Conservation (phyloP, 2,888 invertebrate genomes). For the Falcaria lacertinaria region DNA sequence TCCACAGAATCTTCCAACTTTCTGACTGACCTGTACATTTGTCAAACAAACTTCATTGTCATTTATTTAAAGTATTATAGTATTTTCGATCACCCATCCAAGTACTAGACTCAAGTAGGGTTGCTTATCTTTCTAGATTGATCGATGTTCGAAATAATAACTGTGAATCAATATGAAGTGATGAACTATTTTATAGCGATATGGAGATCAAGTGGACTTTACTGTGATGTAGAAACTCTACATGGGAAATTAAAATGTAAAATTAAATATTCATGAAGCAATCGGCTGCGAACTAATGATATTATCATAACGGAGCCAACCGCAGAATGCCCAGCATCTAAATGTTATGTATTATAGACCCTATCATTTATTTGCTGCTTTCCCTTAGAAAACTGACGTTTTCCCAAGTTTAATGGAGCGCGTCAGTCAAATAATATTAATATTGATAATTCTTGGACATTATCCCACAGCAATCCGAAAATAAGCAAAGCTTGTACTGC, state of each 20-base stretch:
- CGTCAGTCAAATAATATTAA: constrained; percentile 7
- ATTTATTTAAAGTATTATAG: too few species aligned
- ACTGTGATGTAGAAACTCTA: background rate
- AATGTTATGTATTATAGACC: background rate
- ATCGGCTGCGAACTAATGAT: background rate
- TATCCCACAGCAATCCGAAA: background rate
- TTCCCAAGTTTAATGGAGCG: constrained; percentile 13
- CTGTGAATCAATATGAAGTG: too few species aligned
- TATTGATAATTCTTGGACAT: too few species aligned
- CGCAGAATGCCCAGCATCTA: background rate
- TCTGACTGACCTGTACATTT: too few species aligned
- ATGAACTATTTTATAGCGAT: too few species aligned
- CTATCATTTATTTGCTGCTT: constrained; percentile 9
- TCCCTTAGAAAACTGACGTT: constrained; percentile 19
- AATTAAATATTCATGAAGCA: background rate
- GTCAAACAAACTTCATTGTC: too few species aligned
- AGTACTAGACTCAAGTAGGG: too few species aligned
- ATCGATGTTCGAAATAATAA: too few species aligned
- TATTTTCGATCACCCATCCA: too few species aligned
- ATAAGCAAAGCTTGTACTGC: too few species aligned
- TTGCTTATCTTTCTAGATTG: too few species aligned
- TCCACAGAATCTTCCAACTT: too few species aligned
- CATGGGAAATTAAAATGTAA: background rate
- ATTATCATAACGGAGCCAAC: background rate
- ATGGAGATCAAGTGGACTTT: background rate